Evolutionary conservation across 2,113 vertebrate species (phyloP), one percentile per base, ranked within the genome.

Genomic region (Cavia porcellus): DNA sequence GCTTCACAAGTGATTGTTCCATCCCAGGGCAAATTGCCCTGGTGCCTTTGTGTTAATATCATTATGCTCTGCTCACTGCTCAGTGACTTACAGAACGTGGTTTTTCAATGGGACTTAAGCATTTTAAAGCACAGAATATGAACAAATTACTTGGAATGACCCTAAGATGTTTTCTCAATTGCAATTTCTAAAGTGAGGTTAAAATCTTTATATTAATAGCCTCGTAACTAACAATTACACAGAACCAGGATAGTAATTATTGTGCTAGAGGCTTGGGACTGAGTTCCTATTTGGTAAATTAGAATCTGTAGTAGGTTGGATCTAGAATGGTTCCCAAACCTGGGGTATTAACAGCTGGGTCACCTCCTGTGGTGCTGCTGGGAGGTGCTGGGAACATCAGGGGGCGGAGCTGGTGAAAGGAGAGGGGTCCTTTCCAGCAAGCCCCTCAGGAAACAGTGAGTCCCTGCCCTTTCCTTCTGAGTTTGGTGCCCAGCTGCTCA

Each of bases 381-480:
- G 24, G 45, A 74, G 22, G 7, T 32, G 2, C 10, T 77, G 4
- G 11, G 20, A 9, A 50, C 6, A 3, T 32, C 25, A 42, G 57
- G 11, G 32, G 24, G 10, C 15, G 13, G 30, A 12, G 7, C n/a
- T 85, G 17, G 5, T 50, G 32, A 28, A 19, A 52, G 19, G 7
- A 38, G 61, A 3, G 1, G 5, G 15, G 30, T 11, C n/a, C 20
- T 57, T 35, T 10, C 66, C 35, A 15, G 28, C 2, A 52, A 0
- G 4, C 6, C 57, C 1, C 11, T 14, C 2, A 45, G n/a, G 12
- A 9, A 15, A 30, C 25, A 1, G 3, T 15, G 28, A 24, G 0
- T 38, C 8, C 47, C 19, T 20, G 64, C 85, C 9, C 2, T 10
- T 11, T 64, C 83, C 38, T 35, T 61, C 13, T 15, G 9, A 22